Base-by-base conservation (phyloP, 2,797 vertebrate species). In the Huso huso region DNA sequence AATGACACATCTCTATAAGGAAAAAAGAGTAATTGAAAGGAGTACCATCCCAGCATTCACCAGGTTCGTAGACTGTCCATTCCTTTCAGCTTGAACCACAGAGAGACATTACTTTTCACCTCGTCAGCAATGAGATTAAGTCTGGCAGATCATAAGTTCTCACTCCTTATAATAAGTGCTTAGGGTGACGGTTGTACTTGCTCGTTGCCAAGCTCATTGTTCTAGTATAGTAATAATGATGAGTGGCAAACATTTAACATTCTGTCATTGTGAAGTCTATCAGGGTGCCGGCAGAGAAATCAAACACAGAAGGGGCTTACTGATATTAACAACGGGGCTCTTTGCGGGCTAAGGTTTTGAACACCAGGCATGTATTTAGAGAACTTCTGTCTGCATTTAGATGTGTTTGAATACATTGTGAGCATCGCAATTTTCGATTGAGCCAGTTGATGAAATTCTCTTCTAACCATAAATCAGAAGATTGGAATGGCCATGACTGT, bases 211-310 rank as follows among this genome's bases (percentile, higher is more conserved):
- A 62, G 69, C 65, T 37, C 48, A 13, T 49, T 61, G 11, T 59
- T 55, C 61, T 61, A 63, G 64, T 15, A 62, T 55, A 60, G 65
- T 70, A 67, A 70, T 70, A 70, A 67, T 70, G 69, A 67, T 67
- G 69, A 61, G 68, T 70, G 52, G 60, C 69, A 55, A 62, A 61
- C 48, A 53, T 63, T 70, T 66, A 70, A 66, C 66, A 64, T 70
- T 70, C 51, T 49, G 2, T 49, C 61, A 58, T 51, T 66, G 64
- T 66, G 60, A 66, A 70, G 65, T 70, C 69, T 37, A 51, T 48
- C 63, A 53, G 63, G 63, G 69, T 70, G 65, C 65, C 61, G 49
- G 61, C 53, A 65, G 53, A 67, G 66, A 70, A 66, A 70, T 63
- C 65, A 67, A 67, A 63, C 61, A 63, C 66, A 67, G 23, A 37